These are phyloP conservation scores for Corydoras sp. DNA, from an alignment of 2,113 vertebrate genomes.

Conservation along the genomic window DNA sequence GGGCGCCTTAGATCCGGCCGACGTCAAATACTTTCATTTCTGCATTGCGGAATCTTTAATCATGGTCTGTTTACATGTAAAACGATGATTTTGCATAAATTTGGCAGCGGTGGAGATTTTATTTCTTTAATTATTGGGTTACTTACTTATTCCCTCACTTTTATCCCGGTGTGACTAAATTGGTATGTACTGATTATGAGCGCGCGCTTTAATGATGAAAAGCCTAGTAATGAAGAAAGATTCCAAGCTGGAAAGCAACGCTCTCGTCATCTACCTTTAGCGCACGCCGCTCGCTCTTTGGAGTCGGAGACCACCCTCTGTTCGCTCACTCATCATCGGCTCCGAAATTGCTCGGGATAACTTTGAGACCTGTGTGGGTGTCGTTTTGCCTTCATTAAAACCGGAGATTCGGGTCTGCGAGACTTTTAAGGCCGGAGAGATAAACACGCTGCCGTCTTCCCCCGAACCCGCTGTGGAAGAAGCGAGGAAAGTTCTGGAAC, in stretches of 20 bases:
- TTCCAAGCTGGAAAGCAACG: constrained; percentile 8
- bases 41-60: constrained; percentile 24
- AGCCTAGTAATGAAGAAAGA: constrained; percentile 16
- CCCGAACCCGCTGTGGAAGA: constrained; percentile 7
- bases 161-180: constrained; percentile 4
- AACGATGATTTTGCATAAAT: constrained; percentile 26
- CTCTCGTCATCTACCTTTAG: constrained; percentile 3
- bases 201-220: constrained; percentile 32
- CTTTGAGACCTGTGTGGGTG: constrained; percentile 66
- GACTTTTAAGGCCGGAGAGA: constrained; percentile 52
- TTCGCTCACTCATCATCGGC: constrained; percentile 70
- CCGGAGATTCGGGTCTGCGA: constrained; percentile 52
- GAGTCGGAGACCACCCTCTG: constrained; percentile 68
- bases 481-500: constrained; percentile 11
- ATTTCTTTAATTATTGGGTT: not conserved
- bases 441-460: constrained; percentile 5
- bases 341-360: constrained; percentile 69
- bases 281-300: constrained; percentile 53
- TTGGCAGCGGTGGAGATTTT: not conserved
- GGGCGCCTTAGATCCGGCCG: constrained; percentile 25
- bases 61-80: constrained; percentile 14
- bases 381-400: constrained; percentile 54
- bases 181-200: constrained; percentile 21
- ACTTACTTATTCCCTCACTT: not conserved
- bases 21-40: constrained; percentile 29